These are phyloP conservation scores for Phalanger gymnotis DNA, from an alignment of 2,797 vertebrate genomes.

Conservation along the genomic window DNA sequence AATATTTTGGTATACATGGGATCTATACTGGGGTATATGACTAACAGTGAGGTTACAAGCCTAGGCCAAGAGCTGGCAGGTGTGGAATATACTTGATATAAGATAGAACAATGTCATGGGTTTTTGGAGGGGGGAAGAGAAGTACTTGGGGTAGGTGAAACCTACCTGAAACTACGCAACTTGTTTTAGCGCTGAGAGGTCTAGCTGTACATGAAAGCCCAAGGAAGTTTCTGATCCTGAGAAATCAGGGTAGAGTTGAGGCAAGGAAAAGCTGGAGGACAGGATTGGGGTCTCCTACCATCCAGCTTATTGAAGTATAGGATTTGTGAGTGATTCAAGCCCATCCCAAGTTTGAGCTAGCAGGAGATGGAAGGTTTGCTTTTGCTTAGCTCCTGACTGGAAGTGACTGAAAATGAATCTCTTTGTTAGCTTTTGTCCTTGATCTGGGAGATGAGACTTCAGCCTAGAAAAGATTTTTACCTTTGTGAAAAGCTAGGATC, in stretches of 20 bases:
- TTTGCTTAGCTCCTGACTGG: not conserved
- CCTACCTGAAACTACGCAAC: not conserved
- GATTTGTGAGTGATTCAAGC: not conserved
- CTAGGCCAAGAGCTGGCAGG: not conserved
- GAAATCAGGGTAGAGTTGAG: not conserved
- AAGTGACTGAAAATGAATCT: not conserved
- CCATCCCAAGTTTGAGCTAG: not conserved
- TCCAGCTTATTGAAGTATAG: not conserved
- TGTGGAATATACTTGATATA: not conserved
- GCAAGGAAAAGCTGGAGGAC: not conserved
- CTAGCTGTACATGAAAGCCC: not conserved
- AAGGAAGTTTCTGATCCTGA: not conserved
- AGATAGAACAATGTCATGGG: not conserved
- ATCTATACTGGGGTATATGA: not conserved
- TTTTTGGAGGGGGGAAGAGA: not conserved
- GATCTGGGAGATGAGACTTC: not conserved
- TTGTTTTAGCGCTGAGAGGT: not conserved
- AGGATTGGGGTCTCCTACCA: not conserved
- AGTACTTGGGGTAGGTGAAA: not conserved
- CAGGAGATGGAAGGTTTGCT: not conserved
- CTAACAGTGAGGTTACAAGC: not conserved
- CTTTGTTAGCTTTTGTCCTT: not conserved
- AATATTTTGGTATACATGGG: not conserved
- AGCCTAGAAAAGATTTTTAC: not conserved
- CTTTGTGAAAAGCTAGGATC: not conserved